Percentiles rank a stretch among this genome's conserved stretches.
These are phyloP conservation scores for Papilio polytes DNA, from an alignment of 1,140 invertebrate species.

Conservation along the genomic window DNA sequence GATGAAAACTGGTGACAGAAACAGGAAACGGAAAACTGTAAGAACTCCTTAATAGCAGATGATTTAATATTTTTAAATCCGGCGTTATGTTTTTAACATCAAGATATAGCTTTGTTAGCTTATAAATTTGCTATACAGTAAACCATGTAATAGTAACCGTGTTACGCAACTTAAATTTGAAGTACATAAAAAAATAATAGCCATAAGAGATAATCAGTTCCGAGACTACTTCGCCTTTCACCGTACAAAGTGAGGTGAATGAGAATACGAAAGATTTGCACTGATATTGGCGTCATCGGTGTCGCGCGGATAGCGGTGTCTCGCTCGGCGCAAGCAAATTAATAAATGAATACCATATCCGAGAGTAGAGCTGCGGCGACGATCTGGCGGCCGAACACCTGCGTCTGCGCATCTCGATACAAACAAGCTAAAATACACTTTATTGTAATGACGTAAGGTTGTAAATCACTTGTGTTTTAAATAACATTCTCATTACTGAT, in stretches of 20 bases:
- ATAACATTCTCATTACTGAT: conserved; percentile 76
- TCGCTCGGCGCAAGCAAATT: conserved; percentile 78
- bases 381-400: conserved; percentile 79
- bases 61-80: no score
- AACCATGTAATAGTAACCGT: no score
- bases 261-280: conserved; percentile 40
- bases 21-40: no score
- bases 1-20: no score
- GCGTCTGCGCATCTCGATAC: conserved; percentile 70
- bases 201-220: not conserved
- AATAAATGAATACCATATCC: conserved; percentile 82
- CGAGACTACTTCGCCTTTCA: conserved; percentile 19
- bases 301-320: conserved; percentile 45
- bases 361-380: conserved; percentile 78
- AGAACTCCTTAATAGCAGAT: no score
- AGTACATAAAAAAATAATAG: no score
- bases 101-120: no score
- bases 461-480: conserved; percentile 28
- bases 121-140: no score
- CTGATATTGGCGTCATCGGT: conserved; percentile 53
- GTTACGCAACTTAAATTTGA: no score
- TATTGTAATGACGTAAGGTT: conserved; percentile 34
- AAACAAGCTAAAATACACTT: conserved; percentile 49
- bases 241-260: conserved; percentile 2
- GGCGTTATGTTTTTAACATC: no score